phyloP scores from a whole-genome alignment of 1,140 invertebrate species.

The Scaptodrosophila lebanonensis region DNA sequence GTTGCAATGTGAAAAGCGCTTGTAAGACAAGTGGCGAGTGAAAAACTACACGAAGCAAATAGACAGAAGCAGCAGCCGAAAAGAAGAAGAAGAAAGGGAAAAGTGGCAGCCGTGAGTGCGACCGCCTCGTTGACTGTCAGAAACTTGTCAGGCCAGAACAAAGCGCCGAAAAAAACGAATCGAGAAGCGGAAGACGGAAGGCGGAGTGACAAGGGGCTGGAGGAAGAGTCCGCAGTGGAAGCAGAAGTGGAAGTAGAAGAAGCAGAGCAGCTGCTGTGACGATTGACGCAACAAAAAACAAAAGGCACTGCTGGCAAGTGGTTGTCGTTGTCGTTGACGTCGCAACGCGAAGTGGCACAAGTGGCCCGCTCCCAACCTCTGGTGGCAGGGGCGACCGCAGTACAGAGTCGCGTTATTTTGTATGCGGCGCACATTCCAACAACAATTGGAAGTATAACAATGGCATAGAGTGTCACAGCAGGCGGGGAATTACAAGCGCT shows the following conservation, averaged over 20 bases:
- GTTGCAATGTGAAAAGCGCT: slow-evolving; percentile 70
- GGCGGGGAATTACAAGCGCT: slow-evolving; percentile 30
- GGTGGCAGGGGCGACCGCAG: not conserved
- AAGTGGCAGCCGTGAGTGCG: not conserved
- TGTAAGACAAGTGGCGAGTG: slow-evolving; percentile 52
- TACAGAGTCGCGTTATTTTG: slow-evolving; percentile 32
- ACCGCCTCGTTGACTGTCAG: slow-evolving; percentile 17
- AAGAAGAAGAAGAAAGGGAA: slow-evolving; percentile 4
- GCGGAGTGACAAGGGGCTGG: slow-evolving; percentile 24
- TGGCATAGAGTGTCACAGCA: slow-evolving; percentile 9
- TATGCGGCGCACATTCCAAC: slow-evolving; percentile 24
- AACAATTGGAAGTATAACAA: slow-evolving; percentile 12
- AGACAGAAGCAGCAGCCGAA: slow-evolving; percentile 2
- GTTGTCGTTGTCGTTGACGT: slow-evolving; percentile 17
- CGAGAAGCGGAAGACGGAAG: not conserved
- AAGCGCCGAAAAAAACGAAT: slow-evolving; percentile 6
- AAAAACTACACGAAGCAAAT: slow-evolving; percentile 24
- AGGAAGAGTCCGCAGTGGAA: slow-evolving; percentile 21
- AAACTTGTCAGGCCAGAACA: slow-evolving; percentile 35
- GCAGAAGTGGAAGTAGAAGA: slow-evolving; percentile 10
- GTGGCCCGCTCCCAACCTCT: slow-evolving; percentile 20
- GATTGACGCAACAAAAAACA: slow-evolving; percentile 71
- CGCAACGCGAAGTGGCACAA: slow-evolving; percentile 38
- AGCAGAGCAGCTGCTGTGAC: slow-evolving; percentile 45
- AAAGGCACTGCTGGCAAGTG: slow-evolving; percentile 33